Base-by-base conservation (phyloP, 2,797 vertebrate genomes). In the Heliangelus exortis region DNA sequence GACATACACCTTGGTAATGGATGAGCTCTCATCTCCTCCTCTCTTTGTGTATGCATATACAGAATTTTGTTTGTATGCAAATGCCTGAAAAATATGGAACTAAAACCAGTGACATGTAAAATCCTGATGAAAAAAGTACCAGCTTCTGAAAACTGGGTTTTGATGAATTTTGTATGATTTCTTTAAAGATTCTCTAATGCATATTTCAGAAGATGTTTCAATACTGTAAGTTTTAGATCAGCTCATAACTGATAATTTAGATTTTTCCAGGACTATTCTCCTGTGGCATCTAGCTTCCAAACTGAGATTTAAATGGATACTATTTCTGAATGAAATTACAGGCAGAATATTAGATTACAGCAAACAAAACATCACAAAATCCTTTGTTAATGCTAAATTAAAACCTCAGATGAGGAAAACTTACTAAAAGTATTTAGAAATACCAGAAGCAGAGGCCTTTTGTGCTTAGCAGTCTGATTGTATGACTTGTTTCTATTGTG, bases 81-180 rank as follows among this genome's bases (percentile, higher is more conserved):
- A 89, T 90, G 45, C 58, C n/a, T 90, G 58, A 75, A 92, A 97
- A 96, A 97, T 79, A 92, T 96, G 87, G 79, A 68, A 89, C 80
- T 84, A 96, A 94, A 95, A 92, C 29, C 33, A 93, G 83, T 89
- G 93, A 91, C 91, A 96, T 85, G 82, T 65, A 96, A 96, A 97
- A 93, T 63, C 33, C 74, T 83, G 78, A 96, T 91, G 92, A 96
- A 97, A 97, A 95, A 97, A 95, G 84, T 87, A 89, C 74, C 78
- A 96, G 84, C 96, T 97, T 97, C 97, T 97, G 90, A 96, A 96
- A 98, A 95, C 92, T 29, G 87, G 78, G 94, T 97, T 98, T 97
- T 98, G 97, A 98, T 97, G 95, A 98, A 97, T 97, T 98, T 97
- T 98, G 96, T 96, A 98, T 97, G 96, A 97, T 95, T 81, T 92